Percentiles rank a stretch among this genome's conserved stretches.
These are phyloP conservation scores for Mirza zaza DNA, from an alignment of 2,113 vertebrate species.

Conservation along the genomic window DNA sequence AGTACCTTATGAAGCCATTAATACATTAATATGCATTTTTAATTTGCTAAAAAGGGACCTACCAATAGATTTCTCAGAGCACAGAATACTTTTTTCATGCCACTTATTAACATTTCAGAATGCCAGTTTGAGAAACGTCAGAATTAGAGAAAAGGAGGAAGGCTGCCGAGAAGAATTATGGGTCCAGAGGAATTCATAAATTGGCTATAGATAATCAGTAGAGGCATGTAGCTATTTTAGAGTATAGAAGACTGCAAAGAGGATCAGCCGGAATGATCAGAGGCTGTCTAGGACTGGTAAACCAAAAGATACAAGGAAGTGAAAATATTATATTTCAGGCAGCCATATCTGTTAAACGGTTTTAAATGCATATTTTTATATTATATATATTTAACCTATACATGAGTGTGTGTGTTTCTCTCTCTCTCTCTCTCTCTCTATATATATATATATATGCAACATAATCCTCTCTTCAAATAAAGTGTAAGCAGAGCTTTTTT, in stretches of 20 bases:
- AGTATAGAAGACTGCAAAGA: background rate
- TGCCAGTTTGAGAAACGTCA: background rate
- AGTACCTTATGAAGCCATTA: background rate
- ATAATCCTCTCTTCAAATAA: conserved; percentile 16
- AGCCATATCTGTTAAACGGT: background rate
- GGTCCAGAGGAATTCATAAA: background rate
- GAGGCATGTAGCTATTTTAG: background rate
- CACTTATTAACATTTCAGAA: too few species aligned
- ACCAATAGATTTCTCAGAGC: too few species aligned
- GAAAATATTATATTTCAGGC: background rate
- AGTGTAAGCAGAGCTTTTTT: conserved; percentile 24
- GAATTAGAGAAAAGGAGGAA: conserved; percentile 36
- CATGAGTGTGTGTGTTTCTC: too few species aligned
- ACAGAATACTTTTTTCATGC: too few species aligned
- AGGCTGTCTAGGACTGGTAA: background rate
- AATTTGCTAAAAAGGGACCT: background rate
- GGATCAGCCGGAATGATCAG: background rate
- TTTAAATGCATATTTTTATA: background rate
- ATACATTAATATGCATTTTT: background rate
- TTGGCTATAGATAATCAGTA: background rate
- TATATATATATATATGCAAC: background rate
- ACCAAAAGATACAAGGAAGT: background rate
- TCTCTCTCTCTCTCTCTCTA: background rate
- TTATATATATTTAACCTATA: background rate
- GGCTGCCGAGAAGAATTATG: background rate